Evolutionary conservation across 2,797 vertebrate species (phyloP), one percentile per base, ranked within the genome.

Genomic region (Bryconaethiops microstoma): DNA sequence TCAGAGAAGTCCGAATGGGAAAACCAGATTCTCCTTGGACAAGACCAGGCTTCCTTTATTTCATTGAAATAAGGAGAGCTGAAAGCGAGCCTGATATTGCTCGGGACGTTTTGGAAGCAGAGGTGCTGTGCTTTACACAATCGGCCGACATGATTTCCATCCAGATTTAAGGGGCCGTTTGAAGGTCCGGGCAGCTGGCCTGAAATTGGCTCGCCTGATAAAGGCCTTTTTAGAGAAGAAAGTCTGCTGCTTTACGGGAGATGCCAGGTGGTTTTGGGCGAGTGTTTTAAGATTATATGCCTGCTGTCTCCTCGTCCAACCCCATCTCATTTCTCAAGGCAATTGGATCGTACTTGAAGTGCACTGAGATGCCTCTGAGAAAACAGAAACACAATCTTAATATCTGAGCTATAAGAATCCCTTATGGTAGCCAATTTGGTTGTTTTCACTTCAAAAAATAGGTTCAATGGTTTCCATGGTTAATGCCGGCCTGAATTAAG

Each of bases 121-220:
- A n/a, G 23, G 52, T 39, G n/a, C 70, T 21, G 68, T 1, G 42
- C 76, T 62, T 79, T 71, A 48, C 50, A 52, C 78, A 75, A 76
- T 45, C 21, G 52, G 29, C 73, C 48, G 70, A 79, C 78, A 79
- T 72, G 62, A 84, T 79, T 85, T 84, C 50, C n/a, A 71, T 79
- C 64, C 82, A 76, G 76, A 84, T 86, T 88, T 84, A 85, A 86
- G 63, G 81, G 82, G 52, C 79, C 65, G 42, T 84, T 82, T 67
- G 69, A 83, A 70, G 81, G 72, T 69, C 74, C 64, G 40, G 83
- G 73, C 82, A 83, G 78, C 84, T 81, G 80, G 74, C 68, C 63
- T 82, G 79, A 80, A 86, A 81, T 82, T 69, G 54, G 62, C 81
- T 81, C 19, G 73, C 10, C 78, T 87, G 82, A 72, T 81, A 83